Percentiles rank a stretch among this genome's conserved stretches.
phyloP scores from a whole-genome alignment of 2,797 vertebrate species.

The Cryptoprocta ferox region DNA sequence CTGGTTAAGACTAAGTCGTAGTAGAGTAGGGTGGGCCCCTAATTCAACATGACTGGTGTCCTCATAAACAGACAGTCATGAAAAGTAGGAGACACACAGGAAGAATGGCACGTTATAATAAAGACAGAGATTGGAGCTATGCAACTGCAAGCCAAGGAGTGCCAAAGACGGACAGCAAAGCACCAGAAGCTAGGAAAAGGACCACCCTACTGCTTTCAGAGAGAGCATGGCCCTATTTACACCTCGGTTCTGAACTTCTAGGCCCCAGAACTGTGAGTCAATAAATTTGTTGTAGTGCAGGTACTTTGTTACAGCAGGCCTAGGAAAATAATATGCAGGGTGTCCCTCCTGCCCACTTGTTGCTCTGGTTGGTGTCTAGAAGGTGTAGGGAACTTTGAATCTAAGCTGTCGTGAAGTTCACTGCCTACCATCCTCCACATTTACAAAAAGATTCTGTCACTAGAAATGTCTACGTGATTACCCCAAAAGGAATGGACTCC shows the following conservation, averaged over 20 bases:
- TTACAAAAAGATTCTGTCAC: background rate
- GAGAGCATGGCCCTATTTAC: background rate
- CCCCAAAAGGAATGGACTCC: background rate
- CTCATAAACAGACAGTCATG: background rate
- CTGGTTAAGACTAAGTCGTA: too few relatives aligned
- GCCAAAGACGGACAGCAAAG: background rate
- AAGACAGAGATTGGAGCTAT: background rate
- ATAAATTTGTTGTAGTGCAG: too few relatives aligned
- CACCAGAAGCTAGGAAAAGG: background rate
- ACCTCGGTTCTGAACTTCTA: background rate
- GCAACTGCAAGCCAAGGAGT: background rate
- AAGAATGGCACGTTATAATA: background rate
- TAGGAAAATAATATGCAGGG: background rate
- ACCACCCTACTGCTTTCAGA: background rate
- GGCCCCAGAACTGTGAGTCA: background rate
- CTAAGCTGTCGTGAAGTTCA: background rate
- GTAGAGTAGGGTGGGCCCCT: background rate
- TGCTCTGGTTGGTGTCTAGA: background rate
- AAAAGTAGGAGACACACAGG: background rate
- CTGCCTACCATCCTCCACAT: background rate
- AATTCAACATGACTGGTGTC: background rate
- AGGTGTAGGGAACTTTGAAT: background rate
- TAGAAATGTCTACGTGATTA: background rate
- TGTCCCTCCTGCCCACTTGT: background rate
- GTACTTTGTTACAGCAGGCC: background rate